phyloP scores from a whole-genome alignment of 2,888 invertebrate genomes.

The Euzetes globulus region DNA sequence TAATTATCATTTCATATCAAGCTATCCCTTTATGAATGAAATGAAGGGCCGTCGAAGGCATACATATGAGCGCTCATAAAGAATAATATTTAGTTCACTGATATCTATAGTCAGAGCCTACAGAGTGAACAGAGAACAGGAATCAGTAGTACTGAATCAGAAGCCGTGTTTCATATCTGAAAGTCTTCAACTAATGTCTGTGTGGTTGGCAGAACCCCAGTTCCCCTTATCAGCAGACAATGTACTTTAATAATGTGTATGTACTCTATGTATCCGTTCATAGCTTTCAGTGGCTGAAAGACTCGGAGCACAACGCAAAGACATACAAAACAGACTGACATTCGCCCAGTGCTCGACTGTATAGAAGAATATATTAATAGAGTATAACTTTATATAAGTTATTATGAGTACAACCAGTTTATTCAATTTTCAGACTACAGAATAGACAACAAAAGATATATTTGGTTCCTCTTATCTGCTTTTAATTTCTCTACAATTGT shows the following conservation, averaged over 20 bases:
- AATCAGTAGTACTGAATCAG: background rate
- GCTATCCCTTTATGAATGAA: no score
- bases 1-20: no score
- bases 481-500: background rate
- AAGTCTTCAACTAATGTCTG: background rate
- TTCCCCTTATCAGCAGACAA: slow-evolving; percentile 6
- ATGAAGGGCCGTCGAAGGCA: no score
- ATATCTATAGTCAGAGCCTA: background rate
- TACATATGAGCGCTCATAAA: background rate
- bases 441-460: no score
- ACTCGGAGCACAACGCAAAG: background rate
- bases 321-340: background rate
- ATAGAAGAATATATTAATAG: background rate
- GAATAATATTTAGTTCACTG: background rate
- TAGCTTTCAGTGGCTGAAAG: background rate
- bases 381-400: background rate
- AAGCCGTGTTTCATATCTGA: background rate
- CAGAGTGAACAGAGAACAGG: slow-evolving; percentile 5
- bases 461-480: background rate
- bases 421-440: background rate
- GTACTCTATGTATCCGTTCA: background rate
- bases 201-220: slow-evolving; percentile 18
- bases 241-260: slow-evolving; percentile 13
- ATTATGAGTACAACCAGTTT: background rate
- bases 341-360: background rate